Evolutionary conservation across 1,140 invertebrate species (phyloP), one percentile per base, ranked within the genome.

Genomic region (Nephila pilipes): DNA sequence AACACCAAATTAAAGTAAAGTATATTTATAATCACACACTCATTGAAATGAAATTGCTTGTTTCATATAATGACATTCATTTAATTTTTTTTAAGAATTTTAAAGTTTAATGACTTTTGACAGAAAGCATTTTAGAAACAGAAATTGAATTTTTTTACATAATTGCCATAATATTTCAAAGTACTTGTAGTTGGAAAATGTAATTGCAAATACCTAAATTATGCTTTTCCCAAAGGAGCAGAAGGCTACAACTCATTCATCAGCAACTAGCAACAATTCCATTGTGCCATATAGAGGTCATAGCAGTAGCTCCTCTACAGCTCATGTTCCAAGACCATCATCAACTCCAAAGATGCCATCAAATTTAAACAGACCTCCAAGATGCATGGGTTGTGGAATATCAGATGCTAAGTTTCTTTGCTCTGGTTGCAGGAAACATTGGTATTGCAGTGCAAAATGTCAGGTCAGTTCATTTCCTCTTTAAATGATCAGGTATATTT

Each of bases 401-500:
- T 81, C 57, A 16, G 75, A 93, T 88, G 92, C 69, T 32, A 83
- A 83, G 38, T 93, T 93, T 69, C 57, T 93, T 36, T 93, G 92
- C 32, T 93, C 92, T 83, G 85, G 85, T 10, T 93, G 92, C 87
- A 54, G 87, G 55, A 83, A 83, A 54, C 85, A 88, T 25, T 93
- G 87, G 85, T 93, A 93, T 65, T 93, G 92, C 79, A 88, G 92
- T 65, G 36, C 92, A 18, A 54, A 88, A 55, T 93, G 92, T 46
- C 92, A 93, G 75, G 92, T 93, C 1, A 85, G 90, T 87, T 16
- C 25, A 18, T 20, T 38, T 80, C 20, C 20, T 32, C 75, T 65
- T 25, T 65, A n/a, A 63, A n/a, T 63, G 60, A 63, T 63, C 8
- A n/a, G n/a, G n/a, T n/a, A n/a, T n/a, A n/a, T n/a, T n/a, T 46